phyloP scores from a whole-genome alignment of 53 echinoderm and acorn worm genomes.

The Holothuria scabra region DNA sequence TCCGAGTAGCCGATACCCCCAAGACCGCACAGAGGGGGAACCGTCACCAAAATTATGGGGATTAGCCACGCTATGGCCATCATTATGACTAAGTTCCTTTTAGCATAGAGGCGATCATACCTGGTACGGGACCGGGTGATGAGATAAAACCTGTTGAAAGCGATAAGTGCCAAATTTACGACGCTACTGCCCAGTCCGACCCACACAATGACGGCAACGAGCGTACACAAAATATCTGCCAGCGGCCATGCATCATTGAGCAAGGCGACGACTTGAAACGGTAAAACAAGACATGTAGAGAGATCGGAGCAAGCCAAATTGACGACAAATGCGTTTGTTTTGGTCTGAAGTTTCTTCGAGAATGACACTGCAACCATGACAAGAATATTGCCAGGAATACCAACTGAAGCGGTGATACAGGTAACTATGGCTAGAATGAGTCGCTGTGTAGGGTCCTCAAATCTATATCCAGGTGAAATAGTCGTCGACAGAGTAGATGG shows the following conservation, averaged over 20 bases:
- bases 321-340: conserved; percentile 90
- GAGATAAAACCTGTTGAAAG: conserved; percentile 56
- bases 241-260: conserved; percentile 67
- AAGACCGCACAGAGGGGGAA: conserved; percentile 65
- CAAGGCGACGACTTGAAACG: conserved; percentile 70
- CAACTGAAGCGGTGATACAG: conserved; percentile 57
- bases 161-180: conserved; percentile 61
- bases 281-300: conserved; percentile 62
- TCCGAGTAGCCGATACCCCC: conserved; percentile 64
- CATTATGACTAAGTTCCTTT: conserved; percentile 49
- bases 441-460: conserved; percentile 68
- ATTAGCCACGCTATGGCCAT: conserved; percentile 53
- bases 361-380: conserved; percentile 77
- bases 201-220: conserved; percentile 57
- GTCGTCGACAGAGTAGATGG: neutral
- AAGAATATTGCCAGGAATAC: conserved; percentile 76
- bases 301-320: conserved; percentile 82
- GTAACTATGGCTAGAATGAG: conserved; percentile 65
- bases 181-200: conserved; percentile 59
- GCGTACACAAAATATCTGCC: conserved; percentile 57
- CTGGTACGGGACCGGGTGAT: conserved; percentile 46
- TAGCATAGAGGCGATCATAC: conserved; percentile 45
- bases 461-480: conserved; percentile 15
- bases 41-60: conserved; percentile 54
- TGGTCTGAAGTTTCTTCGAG: conserved; percentile 76